A percentile compares a stretch with the other conserved stretches of the same genome.
Conservation (phyloP, 2,888 invertebrate genomes). For the Drosophila stalkeri region DNA sequence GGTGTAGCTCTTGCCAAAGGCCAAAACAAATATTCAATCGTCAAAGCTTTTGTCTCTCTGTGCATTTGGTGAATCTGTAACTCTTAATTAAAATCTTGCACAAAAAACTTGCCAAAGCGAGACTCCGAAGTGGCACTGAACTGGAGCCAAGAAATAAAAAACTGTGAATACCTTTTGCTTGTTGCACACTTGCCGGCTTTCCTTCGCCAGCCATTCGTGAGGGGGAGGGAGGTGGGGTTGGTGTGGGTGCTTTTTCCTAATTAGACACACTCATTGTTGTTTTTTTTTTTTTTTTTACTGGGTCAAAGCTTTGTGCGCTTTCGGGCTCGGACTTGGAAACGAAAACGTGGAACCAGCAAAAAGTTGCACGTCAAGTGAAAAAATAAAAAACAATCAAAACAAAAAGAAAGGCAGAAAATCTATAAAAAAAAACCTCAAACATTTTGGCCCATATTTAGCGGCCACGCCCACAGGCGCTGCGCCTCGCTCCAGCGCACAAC, state of each 20-base stretch:
- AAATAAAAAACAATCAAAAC: background rate
- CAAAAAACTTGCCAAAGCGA: constrained; percentile 47
- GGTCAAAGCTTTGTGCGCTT: constrained; percentile 66
- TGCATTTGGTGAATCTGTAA: constrained; percentile 27
- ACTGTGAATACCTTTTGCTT: constrained; percentile 55
- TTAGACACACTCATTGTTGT: constrained; percentile 73
- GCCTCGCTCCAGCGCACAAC: constrained; percentile 50
- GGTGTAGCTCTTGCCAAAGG: constrained; percentile 14
- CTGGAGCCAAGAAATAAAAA: constrained; percentile 25
- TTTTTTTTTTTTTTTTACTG: constrained; percentile 30
- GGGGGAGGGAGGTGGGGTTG: background rate
- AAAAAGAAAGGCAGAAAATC: background rate
- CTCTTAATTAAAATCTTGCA: constrained; percentile 69
- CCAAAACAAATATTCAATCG: constrained; percentile 58
- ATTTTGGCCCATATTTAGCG: constrained; percentile 73
- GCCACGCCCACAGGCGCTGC: constrained; percentile 64
- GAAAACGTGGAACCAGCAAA: constrained; percentile 51
- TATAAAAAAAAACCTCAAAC: constrained; percentile 67
- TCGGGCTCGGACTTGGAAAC: constrained; percentile 26
- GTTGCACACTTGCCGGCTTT: constrained; percentile 49
- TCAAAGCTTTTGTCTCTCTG: constrained; percentile 38
- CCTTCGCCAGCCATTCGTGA: constrained; percentile 2
- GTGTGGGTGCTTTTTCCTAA: constrained; percentile 56
- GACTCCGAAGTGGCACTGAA: constrained; percentile 13
- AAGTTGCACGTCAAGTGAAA: constrained; percentile 68